Percentiles rank a stretch among this genome's conserved stretches.
phyloP scores from a whole-genome alignment of 2,113 vertebrate genomes.

The Datnioides undecimradiatus region DNA sequence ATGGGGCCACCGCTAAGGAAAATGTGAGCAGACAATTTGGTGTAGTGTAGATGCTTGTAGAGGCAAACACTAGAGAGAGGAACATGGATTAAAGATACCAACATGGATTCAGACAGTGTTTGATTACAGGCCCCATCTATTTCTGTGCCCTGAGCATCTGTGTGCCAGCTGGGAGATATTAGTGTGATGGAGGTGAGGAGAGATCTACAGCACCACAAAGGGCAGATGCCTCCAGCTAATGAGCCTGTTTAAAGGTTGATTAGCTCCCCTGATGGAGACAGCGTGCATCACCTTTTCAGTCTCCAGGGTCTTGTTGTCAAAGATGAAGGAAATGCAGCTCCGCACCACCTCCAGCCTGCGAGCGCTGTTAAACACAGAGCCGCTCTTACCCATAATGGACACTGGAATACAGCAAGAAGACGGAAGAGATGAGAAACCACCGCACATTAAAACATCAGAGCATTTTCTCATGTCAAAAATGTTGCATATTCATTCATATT shows the following conservation, averaged over 20 bases:
- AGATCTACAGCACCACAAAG: slow-evolving; percentile 32
- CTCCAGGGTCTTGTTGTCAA: slow-evolving; percentile 97
- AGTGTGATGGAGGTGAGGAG: slow-evolving; percentile 27
- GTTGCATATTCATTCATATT: too few relatives aligned
- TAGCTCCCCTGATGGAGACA: slow-evolving; percentile 44
- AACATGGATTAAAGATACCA: slow-evolving; percentile 23
- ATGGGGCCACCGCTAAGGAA: neutral
- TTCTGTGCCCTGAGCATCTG: slow-evolving; percentile 25
- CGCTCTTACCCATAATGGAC: slow-evolving; percentile 91
- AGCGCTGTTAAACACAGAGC: slow-evolving; percentile 96
- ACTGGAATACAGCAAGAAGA: slow-evolving; percentile 80
- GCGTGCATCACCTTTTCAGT: slow-evolving; percentile 93
- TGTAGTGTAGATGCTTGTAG: neutral
- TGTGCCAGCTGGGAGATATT: slow-evolving; percentile 59
- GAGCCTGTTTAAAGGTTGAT: slow-evolving; percentile 45
- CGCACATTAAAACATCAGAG: neutral
- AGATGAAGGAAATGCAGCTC: slow-evolving; percentile 95
- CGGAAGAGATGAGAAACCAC: slow-evolving; percentile 20
- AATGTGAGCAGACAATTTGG: slow-evolving; percentile 11
- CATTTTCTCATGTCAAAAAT: neutral
- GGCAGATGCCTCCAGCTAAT: slow-evolving; percentile 26
- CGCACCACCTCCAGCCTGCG: slow-evolving; percentile 97
- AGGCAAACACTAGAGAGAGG: slow-evolving; percentile 20
- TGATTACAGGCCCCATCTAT: slow-evolving; percentile 27
- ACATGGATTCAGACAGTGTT: slow-evolving; percentile 42